Evolutionary conservation across 2,113 vertebrate genomes (phyloP), one percentile per base, ranked within the genome.

Genomic region (Trochalopteron elliotii): DNA sequence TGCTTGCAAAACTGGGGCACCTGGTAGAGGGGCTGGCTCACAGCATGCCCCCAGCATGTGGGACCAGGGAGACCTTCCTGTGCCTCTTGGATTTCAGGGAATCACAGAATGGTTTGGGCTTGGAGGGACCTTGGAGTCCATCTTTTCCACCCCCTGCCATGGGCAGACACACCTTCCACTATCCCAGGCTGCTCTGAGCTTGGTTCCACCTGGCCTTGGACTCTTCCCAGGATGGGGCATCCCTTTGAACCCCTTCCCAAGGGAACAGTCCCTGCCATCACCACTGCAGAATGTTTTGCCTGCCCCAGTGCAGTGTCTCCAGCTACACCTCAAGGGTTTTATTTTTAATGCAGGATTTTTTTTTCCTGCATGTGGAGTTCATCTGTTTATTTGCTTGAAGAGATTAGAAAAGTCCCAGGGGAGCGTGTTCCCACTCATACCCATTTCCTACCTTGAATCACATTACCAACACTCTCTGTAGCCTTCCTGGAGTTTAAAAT

Each of bases 351-450:
- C 13, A 35, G 21, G 18, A 14, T 24, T 35, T 53, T 31, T 61
- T 70, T 70, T 47, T 44, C 23, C 65, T 45, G 21, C 28, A 7
- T 53, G n/a, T 83, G 33, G 40, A 94, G 86, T 87, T 93, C 85
- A 65, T 84, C 88, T 97, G 90, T 95, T 95, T 88, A 42, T 72
- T 95, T 96, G 67, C 90, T 83, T 42, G 82, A 88, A 90, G 75
- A 93, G 96, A 93, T 88, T 78, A 85, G 67, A 61, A 49, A 60
- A 60, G 53, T 91, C 88, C 70, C 94, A 72, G 18, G 39, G 53
- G 93, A 93, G 60, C 0, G 1, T 35, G 87, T 44, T 92, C 92
- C 83, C 74, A 42, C 77, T 93, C 61, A 37, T 53, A 64, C 69
- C 79, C 53, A 50, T 87, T 96, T 95, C 83, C 90, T 95, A 87